These are phyloP conservation scores for Margarornis squamiger DNA, from an alignment of 2,797 vertebrate species.

Conservation along the genomic window DNA sequence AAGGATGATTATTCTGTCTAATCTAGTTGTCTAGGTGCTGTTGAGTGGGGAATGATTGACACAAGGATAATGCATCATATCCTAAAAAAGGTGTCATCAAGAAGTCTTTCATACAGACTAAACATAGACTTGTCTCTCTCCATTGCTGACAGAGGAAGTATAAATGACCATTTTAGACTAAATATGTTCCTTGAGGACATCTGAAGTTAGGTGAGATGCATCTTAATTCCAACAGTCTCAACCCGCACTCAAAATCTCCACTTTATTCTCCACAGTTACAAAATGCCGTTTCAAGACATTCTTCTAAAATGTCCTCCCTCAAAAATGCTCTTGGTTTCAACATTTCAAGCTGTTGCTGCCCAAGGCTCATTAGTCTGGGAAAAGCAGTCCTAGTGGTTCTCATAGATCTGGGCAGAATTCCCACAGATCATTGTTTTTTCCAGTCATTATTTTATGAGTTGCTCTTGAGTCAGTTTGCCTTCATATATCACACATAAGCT, in stretches of 20 bases:
- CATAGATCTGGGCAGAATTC: conserved; percentile 38
- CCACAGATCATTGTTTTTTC: conserved; percentile 25
- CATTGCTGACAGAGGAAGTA: not conserved
- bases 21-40: not conserved
- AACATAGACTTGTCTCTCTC: not conserved
- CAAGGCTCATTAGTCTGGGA: conserved; percentile 35
- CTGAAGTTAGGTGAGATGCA: not conserved
- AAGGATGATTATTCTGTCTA: not conserved
- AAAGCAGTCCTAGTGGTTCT: not conserved
- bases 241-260: not conserved
- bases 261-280: not conserved
- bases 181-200: not conserved
- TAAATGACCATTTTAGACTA: not conserved
- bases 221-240: not conserved
- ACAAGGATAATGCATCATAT: not conserved
- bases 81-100: not conserved
- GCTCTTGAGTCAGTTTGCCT: not conserved
- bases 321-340: conserved; percentile 61
- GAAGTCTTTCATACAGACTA: not conserved
- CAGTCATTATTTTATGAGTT: conserved; percentile 7
- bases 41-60: not conserved
- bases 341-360: conserved; percentile 31
- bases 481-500: not conserved
- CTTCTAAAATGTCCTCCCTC: conserved; percentile 39
- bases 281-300: conserved; percentile 46